Evolutionary conservation across 2,797 vertebrate species (phyloP), one percentile per base, ranked within the genome.

Genomic region (Argya squamiceps): DNA sequence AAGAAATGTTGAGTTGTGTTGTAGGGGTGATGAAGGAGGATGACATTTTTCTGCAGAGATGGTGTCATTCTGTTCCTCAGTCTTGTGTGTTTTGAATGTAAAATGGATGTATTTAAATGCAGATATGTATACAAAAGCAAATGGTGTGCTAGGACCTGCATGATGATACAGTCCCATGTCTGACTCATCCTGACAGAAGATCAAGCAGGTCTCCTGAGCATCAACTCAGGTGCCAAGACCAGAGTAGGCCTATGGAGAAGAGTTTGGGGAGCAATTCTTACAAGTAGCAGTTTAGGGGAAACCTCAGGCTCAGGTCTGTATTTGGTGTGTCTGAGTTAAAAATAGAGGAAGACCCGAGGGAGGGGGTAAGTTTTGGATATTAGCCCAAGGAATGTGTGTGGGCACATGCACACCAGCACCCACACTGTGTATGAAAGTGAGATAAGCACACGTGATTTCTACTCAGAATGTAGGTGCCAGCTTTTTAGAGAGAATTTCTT

Each of bases 401-500:
- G 88, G 89, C 64, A 92, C 89, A 87, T 7, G 52, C 47, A 86
- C 62, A 88, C 47, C 83, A 88, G 91, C 83, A 88, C 91, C 89
- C 93, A 96, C 92, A 87, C 85, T 88, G 44, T 68, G 75, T 92
- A 90, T 79, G 94, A 63, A 94, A 96, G 96, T 92, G 94, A 93
- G 94, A 96, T 67, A 91, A 94, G 92, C 92, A 89, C 95, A 95
- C 49, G 49, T 92, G 96, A 90, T 95, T 93, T 87, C 77, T 94
- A 68, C 77, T 93, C 46, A 64, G 88, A 94, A 91, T 91, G 93
- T 96, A 95, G 94, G 88, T 94, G 95, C 94, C 94, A 95, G 71
- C 84, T 91, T 96, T 96, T 92, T 68, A 89, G 60, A 93, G 85
- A 95, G 71, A 95, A 92, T 94, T 96, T 96, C 95, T 97, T 96